Evolutionary conservation across 2,888 invertebrate genomes (phyloP).

Genomic region (Reticulitermes lucifugus): DNA sequence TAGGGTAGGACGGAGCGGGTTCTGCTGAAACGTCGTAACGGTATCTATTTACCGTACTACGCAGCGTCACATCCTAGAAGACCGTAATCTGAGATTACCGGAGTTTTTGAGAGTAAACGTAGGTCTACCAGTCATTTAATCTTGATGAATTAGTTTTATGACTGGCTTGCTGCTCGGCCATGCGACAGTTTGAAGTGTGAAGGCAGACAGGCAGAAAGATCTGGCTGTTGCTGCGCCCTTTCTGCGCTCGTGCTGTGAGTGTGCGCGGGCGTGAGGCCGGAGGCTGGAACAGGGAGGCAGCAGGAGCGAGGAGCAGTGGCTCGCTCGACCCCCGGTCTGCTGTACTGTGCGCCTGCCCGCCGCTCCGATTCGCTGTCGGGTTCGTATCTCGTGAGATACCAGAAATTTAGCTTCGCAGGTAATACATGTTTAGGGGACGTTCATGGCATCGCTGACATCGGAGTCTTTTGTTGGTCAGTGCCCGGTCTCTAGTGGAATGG

Average conservation of each 20-base stretch:
- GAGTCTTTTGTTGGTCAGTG: too few species aligned
- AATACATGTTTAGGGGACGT: too few species aligned
- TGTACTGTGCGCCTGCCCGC: constrained; percentile 54
- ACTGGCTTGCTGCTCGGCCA: not conserved
- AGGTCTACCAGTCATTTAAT: too few species aligned
- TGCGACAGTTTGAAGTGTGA: not conserved
- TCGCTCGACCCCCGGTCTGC: constrained; percentile 25
- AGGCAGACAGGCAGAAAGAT: not conserved
- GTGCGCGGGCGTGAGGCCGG: constrained; percentile 27
- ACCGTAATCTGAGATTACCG: too few species aligned
- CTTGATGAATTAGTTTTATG: not conserved
- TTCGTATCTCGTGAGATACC: constrained; percentile 60
- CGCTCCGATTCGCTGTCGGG: constrained; percentile 64
- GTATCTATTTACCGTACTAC: too few species aligned
- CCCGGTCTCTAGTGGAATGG: not conserved
- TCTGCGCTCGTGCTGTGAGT: too few species aligned
- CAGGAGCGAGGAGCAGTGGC: constrained; percentile 26
- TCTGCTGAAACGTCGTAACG: too few species aligned
- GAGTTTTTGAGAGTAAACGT: too few species aligned
- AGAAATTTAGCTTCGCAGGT: too few species aligned
- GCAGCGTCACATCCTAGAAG: too few species aligned
- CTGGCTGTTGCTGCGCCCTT: not conserved
- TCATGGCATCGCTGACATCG: too few species aligned
- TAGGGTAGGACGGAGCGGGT: too few species aligned
- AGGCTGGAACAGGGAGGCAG: constrained; percentile 31